Evolutionary conservation across 1,140 invertebrate species (phyloP), one percentile per base, ranked within the genome.

Genomic region (Magallana gigas): DNA sequence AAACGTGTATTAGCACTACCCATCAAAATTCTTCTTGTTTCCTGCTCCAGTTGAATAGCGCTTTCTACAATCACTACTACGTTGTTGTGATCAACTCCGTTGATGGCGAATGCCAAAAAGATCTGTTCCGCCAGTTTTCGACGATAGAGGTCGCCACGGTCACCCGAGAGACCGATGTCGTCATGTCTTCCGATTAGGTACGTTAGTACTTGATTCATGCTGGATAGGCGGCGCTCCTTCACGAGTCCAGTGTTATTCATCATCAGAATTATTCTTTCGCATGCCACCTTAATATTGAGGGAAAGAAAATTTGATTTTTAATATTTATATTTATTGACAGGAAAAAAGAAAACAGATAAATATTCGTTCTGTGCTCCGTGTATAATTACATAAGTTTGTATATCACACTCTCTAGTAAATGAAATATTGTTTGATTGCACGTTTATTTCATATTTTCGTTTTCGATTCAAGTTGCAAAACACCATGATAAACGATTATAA

Each of bases 71-170:
- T 76, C 0, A 83, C 88, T 29, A 91, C 57, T 0, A 94, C 88
- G 83, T 94, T 94, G 16, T 62, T 83, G 80, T 94, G 92, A 18
- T 90, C 90, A 9, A 93, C 89, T 14, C 92, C 92, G 7, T 91
- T 85, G 12, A 92, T 88, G 2, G 90, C 87, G 83, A 92, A 94
- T 9, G 90, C 90, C 5, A 91, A 16, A 80, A 92, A 92, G 29
- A 94, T 89, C 87, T 94, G 92, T 83, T 94, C 93, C 11, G 93
- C 93, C 23, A 94, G 80, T 83, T 94, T 93, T 57, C 93, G 84
- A 12, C 92, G 86, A 68, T 93, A 94, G 85, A 94, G 92, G 82
- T 94, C 93, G 16, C 93, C 93, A 18, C 92, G 87, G 86, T 94
- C 92, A 0, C 93, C 93, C 8, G 90, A 91, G 68, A 92, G 59